Evolutionary conservation across 2,888 invertebrate species (phyloP).

Genomic region (Prionchulus punctatus): DNA sequence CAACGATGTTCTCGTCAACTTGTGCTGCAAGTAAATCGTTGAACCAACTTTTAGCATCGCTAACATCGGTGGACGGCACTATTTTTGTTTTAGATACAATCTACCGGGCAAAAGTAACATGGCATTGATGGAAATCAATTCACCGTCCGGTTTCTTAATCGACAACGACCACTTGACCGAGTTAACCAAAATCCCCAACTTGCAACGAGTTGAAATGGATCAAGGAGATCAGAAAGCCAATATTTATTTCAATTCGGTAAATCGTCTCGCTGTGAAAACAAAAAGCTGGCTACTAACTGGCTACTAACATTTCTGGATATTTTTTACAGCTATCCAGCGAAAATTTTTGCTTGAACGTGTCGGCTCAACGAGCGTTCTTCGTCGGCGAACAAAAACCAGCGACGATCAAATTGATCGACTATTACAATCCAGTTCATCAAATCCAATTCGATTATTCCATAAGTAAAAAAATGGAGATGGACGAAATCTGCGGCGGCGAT

Average conservation of each 20-base stretch:
- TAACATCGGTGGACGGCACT: not conserved
- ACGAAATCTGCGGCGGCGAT: constrained; percentile 5
- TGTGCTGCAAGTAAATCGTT: constrained; percentile 33
- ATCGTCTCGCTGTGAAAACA: not conserved
- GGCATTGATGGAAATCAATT: constrained; percentile 35
- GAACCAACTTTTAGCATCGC: not conserved
- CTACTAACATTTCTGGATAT: not conserved
- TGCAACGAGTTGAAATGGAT: constrained; percentile 34
- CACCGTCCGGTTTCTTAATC: constrained; percentile 29
- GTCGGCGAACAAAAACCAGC: constrained; percentile 71
- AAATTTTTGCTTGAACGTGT: constrained; percentile 57
- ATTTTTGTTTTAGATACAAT: constrained; percentile 23
- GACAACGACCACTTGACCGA: constrained; percentile 24
- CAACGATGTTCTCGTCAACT: constrained; percentile 3
- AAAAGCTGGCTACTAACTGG: not conserved
- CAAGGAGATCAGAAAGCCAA: constrained; percentile 34
- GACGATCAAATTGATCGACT: constrained; percentile 66
- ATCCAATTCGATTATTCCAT: constrained; percentile 4
- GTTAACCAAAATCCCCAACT: constrained; percentile 21
- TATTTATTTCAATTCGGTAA: constrained; percentile 37
- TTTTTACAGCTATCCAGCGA: constrained; percentile 21
- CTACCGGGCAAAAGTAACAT: constrained; percentile 32
- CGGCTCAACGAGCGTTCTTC: constrained; percentile 62
- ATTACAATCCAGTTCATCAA: constrained; percentile 54
- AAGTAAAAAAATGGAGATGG: not conserved